These are phyloP conservation scores for Caranx melampygus DNA, from an alignment of 2,113 vertebrate species.

Conservation along the genomic window DNA sequence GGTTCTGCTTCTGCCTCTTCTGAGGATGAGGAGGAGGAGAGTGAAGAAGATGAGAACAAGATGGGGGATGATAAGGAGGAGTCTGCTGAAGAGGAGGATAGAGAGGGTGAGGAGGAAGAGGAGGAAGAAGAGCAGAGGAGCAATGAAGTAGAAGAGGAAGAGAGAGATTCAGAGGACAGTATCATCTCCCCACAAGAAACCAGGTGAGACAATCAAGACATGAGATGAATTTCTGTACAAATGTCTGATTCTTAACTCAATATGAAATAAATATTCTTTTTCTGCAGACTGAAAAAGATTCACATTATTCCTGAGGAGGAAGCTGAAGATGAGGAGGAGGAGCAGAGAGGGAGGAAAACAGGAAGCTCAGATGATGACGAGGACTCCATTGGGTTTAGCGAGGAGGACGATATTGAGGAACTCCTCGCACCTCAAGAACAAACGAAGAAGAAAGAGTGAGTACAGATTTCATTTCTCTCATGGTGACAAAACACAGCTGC, in stretches of 20 bases:
- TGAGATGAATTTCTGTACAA: not conserved
- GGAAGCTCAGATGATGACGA: constrained; percentile 30
- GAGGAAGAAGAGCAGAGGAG: constrained; percentile 25
- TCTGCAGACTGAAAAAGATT: constrained; percentile 48
- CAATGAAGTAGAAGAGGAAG: constrained; percentile 33
- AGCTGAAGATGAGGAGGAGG: constrained; percentile 44
- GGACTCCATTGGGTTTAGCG: constrained; percentile 27
- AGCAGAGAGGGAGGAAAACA: constrained; percentile 40
- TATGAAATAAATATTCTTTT: not conserved
- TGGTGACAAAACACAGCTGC: not conserved
- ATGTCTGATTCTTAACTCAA: not conserved
- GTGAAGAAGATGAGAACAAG: constrained; percentile 19
- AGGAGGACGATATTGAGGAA: constrained; percentile 73
- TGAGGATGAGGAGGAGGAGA: constrained; percentile 40
- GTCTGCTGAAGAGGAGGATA: constrained; percentile 41
- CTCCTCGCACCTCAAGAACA: constrained; percentile 76
- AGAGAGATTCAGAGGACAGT: constrained; percentile 72
- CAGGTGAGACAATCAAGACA: constrained; percentile 11
- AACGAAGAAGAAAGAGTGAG: constrained; percentile 63
- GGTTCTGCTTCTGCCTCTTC: constrained; percentile 22
- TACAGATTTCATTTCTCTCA: not conserved
- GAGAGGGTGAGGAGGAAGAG: constrained; percentile 3
- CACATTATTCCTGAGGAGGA: constrained; percentile 34
- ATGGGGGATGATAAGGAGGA: constrained; percentile 19
- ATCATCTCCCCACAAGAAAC: constrained; percentile 71